Base-by-base conservation (phyloP, 2,888 invertebrate genomes). In the Andrena fulva region DNA sequence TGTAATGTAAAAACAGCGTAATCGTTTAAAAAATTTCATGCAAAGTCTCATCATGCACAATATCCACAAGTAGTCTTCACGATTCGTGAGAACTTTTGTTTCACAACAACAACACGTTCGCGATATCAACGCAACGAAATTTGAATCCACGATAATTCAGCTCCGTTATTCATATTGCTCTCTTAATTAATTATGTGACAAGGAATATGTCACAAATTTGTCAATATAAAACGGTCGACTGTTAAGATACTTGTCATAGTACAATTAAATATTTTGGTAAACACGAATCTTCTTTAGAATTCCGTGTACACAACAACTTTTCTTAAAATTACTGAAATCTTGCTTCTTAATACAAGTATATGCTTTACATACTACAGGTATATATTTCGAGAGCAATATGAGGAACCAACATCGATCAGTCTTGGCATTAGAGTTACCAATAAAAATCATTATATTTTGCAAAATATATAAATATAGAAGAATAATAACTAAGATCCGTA, bases 361-460 rank as follows among this genome's bases (percentile, higher is more conserved):
- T 56, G 56, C 20, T 56, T 56, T 56, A 56, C 24, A 24, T 56
- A 56, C 56, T 7, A 62, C 52, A 80, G 35, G 56, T 24, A 60
- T 35, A 66, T 54, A 67, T 27, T 33, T 48, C 63, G 89, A 90
- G 90, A 91, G 92, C 90, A 91, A 90, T 89, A 90, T 83, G 89
- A 90, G 91, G 91, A 93, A 93, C 93, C 93, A 94, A 94, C 93
- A 93, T 93, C 93, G 93, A 92, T 93, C 93, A 94, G 93, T 94
- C 93, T 94, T 93, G 91, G 90, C 90, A 93, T 93, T 92, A 92
- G 91, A 90, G 90, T 92, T 91, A 92, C 89, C 87, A 91, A 92
- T 93, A 92, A 92, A 91, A 92, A 92, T 93, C 91, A 93, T 92
- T 90, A 91, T 88, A 90, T 88, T 92, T 93, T 84, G 92, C 91